Evolutionary conservation across 2,797 vertebrate genomes (phyloP).

Genomic region (Esox lucius): DNA sequence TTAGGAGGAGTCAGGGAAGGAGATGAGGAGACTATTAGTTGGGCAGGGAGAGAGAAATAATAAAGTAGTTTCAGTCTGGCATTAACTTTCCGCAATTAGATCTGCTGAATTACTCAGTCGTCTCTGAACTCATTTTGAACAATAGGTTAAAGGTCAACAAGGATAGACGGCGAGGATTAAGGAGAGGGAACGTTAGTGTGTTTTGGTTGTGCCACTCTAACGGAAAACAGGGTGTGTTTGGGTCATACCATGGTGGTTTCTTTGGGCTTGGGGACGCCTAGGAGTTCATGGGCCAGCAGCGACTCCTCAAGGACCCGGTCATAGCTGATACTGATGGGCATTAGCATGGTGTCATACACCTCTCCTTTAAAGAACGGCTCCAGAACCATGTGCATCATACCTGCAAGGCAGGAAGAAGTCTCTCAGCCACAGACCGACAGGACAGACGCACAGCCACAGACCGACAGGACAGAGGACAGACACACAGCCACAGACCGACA

Average conservation of each 20-base stretch:
- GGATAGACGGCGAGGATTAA: no score
- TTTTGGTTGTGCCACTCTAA: neutral
- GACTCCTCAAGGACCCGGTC: slow-evolving; percentile 93
- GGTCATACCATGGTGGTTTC: slow-evolving; percentile 84
- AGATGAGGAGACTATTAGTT: neutral
- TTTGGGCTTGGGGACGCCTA: slow-evolving; percentile 93
- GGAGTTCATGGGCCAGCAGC: slow-evolving; percentile 87
- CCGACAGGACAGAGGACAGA: no score
- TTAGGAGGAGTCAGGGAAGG: neutral
- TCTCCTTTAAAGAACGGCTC: slow-evolving; percentile 95
- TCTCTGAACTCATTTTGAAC: no score
- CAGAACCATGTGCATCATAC: slow-evolving; percentile 94
- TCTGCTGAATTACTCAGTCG: no score
- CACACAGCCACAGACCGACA: neutral
- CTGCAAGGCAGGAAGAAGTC: slow-evolving; percentile 62
- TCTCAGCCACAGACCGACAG: slow-evolving; percentile 15
- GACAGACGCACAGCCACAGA: neutral
- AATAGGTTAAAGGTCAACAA: no score
- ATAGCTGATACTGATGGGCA: slow-evolving; percentile 96
- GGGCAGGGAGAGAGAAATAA: neutral
- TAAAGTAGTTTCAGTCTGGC: neutral
- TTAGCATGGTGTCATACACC: slow-evolving; percentile 88
- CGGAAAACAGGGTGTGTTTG: neutral
- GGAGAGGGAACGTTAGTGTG: neutral
- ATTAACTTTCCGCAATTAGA: no score